These are phyloP conservation scores for Labeo catla DNA, from an alignment of 2,113 vertebrate genomes.

Conservation along the genomic window DNA sequence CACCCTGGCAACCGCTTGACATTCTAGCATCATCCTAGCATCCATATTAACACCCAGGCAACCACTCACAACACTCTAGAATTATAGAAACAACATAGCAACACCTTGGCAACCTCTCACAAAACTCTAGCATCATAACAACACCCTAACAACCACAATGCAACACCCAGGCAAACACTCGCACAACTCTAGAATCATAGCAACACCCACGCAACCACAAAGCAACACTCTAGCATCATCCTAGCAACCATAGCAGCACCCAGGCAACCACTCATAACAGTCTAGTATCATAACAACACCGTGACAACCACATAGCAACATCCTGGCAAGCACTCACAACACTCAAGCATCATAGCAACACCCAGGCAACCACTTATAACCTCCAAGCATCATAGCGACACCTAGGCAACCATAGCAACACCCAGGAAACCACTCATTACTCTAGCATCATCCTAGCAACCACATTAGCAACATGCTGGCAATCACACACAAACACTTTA, in stretches of 20 bases:
- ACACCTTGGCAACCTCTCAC: background rate
- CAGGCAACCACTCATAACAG: background rate
- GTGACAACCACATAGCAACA: background rate
- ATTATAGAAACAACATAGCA: background rate
- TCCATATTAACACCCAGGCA: background rate
- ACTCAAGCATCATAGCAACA: background rate
- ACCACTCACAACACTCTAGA: background rate
- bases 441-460: background rate
- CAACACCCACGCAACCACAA: background rate
- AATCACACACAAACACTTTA: background rate
- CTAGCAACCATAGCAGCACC: background rate
- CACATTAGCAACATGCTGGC: background rate
- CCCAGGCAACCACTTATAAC: background rate
- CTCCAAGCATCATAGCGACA: background rate
- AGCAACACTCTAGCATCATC: no score
- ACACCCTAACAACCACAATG: no score
- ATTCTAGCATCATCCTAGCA: background rate
- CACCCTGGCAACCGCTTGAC: background rate
- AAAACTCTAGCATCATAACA: background rate
- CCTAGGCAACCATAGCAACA: background rate
- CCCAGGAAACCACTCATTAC: background rate
- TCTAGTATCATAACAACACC: background rate
- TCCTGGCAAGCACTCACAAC: background rate
- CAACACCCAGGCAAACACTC: no score
- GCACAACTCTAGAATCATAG: no score